Conservation (phyloP, 2,797 vertebrate genomes). For the Jordanella pulchra region DNA sequence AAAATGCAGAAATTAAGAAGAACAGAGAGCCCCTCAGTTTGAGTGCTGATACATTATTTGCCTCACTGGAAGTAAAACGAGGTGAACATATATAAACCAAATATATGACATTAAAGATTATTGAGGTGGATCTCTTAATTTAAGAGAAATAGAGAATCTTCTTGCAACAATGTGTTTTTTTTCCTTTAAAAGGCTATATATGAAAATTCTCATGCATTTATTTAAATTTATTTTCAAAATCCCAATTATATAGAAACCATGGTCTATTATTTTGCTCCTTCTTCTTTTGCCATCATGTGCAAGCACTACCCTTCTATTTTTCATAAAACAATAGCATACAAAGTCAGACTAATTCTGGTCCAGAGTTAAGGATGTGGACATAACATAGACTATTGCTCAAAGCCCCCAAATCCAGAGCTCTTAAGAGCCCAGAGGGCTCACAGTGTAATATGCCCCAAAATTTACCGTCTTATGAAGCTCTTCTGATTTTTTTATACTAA, state of each 20-base stretch:
- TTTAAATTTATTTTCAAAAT: not conserved
- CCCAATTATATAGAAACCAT: not conserved
- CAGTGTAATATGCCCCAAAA: not conserved
- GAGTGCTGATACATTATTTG: conserved; percentile 48
- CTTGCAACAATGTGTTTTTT: not conserved
- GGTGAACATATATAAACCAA: conserved; percentile 9
- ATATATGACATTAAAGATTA: conserved; percentile 10
- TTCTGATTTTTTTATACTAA: no score
- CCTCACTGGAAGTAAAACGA: conserved; percentile 27
- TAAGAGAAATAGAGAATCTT: not conserved
- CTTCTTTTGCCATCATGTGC: not conserved
- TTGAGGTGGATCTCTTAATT: not conserved
- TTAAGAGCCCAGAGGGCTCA: not conserved
- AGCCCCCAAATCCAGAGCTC: not conserved
- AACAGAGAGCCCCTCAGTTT: conserved; percentile 56
- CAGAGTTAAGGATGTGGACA: not conserved
- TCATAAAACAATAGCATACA: not conserved
- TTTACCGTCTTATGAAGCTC: not conserved
- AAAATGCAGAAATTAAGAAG: conserved; percentile 44
- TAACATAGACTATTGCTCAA: not conserved
- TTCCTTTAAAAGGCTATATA: not conserved
- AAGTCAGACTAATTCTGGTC: not conserved
- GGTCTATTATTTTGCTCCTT: not conserved
- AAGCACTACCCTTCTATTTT: not conserved
- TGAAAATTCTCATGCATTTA: not conserved